These are phyloP conservation scores for Itoplectis maculator DNA, from an alignment of 2,888 invertebrate genomes.

Conservation along the genomic window DNA sequence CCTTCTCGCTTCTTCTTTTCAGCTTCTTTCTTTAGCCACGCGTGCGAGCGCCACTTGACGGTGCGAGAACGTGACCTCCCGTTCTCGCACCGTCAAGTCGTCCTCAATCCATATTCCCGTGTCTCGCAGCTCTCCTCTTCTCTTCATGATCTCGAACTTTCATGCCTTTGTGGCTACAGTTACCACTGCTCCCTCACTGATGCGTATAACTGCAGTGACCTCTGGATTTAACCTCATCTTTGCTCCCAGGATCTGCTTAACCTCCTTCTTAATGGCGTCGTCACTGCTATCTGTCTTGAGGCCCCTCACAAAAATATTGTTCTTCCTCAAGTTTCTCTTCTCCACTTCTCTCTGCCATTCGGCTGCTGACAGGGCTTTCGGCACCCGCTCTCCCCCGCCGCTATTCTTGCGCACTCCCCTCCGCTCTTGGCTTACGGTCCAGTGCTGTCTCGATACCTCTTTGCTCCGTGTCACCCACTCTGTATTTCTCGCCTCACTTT, in stretches of 20 bases:
- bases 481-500: not conserved
- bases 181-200: not conserved
- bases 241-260: not conserved
- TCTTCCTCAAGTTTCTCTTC: slow-evolving; percentile 19
- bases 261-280: not conserved
- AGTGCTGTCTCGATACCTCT: no score
- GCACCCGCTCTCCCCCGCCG: not conserved
- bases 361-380: not conserved
- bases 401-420: not conserved
- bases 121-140: not conserved
- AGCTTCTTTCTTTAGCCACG: slow-evolving; percentile 25
- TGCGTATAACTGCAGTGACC: not conserved
- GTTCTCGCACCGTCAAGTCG: slow-evolving; percentile 37
- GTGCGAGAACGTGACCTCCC: not conserved
- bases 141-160: slow-evolving; percentile 10
- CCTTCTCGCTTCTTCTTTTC: not conserved
- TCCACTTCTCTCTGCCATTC: slow-evolving; percentile 23
- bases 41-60: no score
- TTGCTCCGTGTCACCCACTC: not conserved
- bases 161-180: slow-evolving; percentile 1
- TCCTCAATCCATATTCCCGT: slow-evolving; percentile 20
- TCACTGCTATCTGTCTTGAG: not conserved
- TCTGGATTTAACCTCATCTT: not conserved
- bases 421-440: not conserved
- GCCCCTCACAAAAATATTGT: slow-evolving; percentile 21